These are phyloP conservation scores for Drosophila villosipedis DNA, from an alignment of 2,888 invertebrate genomes.

Conservation along the genomic window DNA sequence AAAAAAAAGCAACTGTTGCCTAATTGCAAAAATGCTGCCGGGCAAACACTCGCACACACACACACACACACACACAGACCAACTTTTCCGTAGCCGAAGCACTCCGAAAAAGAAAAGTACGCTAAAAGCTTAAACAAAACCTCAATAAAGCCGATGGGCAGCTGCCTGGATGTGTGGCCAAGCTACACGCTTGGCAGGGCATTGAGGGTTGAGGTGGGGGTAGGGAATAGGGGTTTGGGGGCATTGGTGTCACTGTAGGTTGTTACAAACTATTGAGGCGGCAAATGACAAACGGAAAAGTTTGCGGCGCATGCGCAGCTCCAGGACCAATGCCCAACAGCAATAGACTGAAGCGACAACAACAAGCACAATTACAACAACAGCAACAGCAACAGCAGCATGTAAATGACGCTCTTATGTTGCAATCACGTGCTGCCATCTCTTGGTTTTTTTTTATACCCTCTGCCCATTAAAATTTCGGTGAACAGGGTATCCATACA, in stretches of 20 bases:
- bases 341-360: conserved; percentile 25
- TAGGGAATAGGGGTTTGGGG: not conserved
- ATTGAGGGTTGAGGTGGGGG: not conserved
- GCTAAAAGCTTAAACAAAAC: conserved; percentile 80
- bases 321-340: conserved; percentile 28
- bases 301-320: conserved; percentile 73
- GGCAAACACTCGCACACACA: conserved; percentile 60
- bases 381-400: conserved; percentile 45
- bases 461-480: not conserved
- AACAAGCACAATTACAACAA: conserved; percentile 21
- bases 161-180: not conserved
- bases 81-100: conserved; percentile 41
- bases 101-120: conserved; percentile 66
- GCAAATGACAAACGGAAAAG: conserved; percentile 79
- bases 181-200: not conserved
- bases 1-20: conserved; percentile 75
- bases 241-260: conserved; percentile 29
- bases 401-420: conserved; percentile 79
- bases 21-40: conserved; percentile 79
- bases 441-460: conserved; percentile 24
- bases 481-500: not conserved
- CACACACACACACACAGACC: conserved; percentile 4
- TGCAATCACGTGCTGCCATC: conserved; percentile 66
- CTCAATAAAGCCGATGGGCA: conserved; percentile 73
- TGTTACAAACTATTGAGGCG: conserved; percentile 73